Evolutionary conservation across 2,797 vertebrate genomes (phyloP).

Genomic region (Sebastes vulpes): DNA sequence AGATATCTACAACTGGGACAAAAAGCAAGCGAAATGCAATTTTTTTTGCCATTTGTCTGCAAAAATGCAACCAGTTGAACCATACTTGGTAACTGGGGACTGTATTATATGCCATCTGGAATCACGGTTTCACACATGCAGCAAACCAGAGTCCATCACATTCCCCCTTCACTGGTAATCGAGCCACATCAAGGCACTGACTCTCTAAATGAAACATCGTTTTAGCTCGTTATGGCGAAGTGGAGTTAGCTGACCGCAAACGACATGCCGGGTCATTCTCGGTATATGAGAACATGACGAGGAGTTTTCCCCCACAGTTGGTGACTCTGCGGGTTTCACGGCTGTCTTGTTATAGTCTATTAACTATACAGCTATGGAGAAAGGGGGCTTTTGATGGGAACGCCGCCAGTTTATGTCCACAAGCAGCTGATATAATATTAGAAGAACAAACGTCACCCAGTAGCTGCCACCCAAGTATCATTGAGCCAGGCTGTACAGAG

Average conservation of each 20-base stretch:
- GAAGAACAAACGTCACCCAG: not conserved
- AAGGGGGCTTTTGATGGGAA: not conserved
- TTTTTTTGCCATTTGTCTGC: not conserved
- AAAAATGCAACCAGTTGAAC: not conserved
- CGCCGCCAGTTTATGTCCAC: not conserved
- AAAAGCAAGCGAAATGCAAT: not conserved
- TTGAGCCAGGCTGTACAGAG: not conserved
- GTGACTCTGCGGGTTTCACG: conserved; percentile 12
- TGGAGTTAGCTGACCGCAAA: conserved; percentile 59
- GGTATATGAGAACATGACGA: conserved; percentile 48
- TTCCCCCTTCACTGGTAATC: conserved; percentile 30
- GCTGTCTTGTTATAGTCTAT: conserved; percentile 18
- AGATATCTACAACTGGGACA: not conserved
- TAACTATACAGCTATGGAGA: not conserved
- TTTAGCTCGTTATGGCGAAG: conserved; percentile 54
- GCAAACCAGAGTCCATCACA: conserved; percentile 19
- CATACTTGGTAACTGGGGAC: not conserved
- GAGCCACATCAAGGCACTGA: conserved; percentile 61
- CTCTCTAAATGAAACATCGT: conserved; percentile 66
- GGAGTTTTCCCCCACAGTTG: conserved; percentile 16
- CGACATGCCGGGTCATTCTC: conserved; percentile 30
- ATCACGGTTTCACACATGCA: conserved; percentile 42
- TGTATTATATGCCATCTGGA: conserved; percentile 32
- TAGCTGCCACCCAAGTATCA: not conserved
- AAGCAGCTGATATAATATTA: not conserved